A percentile compares a stretch with the other conserved stretches of the same genome.
Conservation (phyloP, 2,797 vertebrate genomes). For the Anomalospiza imberbis region DNA sequence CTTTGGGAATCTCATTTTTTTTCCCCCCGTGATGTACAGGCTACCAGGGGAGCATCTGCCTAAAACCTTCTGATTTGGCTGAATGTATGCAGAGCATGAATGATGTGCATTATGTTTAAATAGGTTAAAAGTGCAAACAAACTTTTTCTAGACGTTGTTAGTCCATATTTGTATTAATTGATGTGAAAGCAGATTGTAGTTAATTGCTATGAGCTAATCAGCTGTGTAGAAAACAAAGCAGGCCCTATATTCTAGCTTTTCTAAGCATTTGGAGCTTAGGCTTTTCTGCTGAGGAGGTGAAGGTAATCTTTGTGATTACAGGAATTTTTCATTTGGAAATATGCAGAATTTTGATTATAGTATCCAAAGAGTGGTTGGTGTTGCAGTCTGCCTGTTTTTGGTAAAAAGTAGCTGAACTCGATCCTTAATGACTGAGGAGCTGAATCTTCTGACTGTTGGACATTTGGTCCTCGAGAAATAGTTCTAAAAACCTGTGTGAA, state of each 20-base stretch:
- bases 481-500: fast-evolving
- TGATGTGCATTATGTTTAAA: background rate
- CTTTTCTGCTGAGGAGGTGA: background rate
- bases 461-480: background rate
- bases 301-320: background rate
- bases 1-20: background rate
- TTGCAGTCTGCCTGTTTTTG: background rate
- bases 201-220: background rate
- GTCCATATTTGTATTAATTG: background rate
- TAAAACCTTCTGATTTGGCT: background rate
- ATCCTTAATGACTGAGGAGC: background rate
- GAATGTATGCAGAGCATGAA: background rate
- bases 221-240: background rate
- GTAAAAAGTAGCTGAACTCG: background rate
- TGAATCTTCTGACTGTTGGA: background rate
- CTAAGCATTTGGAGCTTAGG: background rate
- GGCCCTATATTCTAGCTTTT: background rate
- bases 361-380: background rate
- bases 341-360: background rate
- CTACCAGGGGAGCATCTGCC: background rate
- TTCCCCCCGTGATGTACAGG: fast-evolving
- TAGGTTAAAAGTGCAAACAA: background rate
- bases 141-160: background rate
- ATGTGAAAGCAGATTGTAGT: background rate
- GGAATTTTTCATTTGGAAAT: background rate